Evolutionary conservation across 2,113 vertebrate species (phyloP).

Genomic region (Ornithorhynchus anatinus): DNA sequence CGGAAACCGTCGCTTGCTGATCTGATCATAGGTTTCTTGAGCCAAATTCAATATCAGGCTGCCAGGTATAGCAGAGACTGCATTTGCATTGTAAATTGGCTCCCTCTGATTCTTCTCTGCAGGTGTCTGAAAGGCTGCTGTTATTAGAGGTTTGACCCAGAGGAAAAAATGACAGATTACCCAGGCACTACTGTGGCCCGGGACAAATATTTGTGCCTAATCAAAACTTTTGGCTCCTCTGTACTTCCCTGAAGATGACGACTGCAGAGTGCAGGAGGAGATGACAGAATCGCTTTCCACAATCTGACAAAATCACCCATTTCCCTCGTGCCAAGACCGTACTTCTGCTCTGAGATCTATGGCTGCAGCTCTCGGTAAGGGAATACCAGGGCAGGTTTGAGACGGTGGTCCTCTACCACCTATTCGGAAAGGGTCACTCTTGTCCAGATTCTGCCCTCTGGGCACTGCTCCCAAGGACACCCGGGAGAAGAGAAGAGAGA

Average conservation of each 20-base stretch:
- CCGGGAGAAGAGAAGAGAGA: too few species aligned
- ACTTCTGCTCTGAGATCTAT: too few species aligned
- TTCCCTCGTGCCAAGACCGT: too few species aligned
- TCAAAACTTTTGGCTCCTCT: conserved; percentile 13
- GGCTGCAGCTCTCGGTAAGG: too few species aligned
- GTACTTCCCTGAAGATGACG: conserved; percentile 1
- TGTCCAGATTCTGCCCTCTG: too few species aligned
- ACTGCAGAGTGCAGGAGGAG: too few species aligned
- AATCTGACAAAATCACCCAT: too few species aligned
- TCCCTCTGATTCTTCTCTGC: neutral
- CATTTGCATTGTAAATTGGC: conserved; percentile 39
- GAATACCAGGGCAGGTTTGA: too few species aligned
- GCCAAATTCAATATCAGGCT: conserved; percentile 24
- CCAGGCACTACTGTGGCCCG: neutral
- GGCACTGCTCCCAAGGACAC: too few species aligned
- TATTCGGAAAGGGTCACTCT: too few species aligned
- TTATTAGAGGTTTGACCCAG: conserved; percentile 15
- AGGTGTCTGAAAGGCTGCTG: neutral
- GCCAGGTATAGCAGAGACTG: conserved; percentile 10
- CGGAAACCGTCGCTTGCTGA: conserved; percentile 33
- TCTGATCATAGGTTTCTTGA: neutral
- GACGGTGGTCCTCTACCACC: too few species aligned
- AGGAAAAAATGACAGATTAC: neutral
- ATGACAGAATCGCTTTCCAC: too few species aligned
- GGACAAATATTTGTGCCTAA: neutral